Conservation (phyloP, 53 echinoderm and acorn worm species). For the Patiria pectinifera region DNA sequence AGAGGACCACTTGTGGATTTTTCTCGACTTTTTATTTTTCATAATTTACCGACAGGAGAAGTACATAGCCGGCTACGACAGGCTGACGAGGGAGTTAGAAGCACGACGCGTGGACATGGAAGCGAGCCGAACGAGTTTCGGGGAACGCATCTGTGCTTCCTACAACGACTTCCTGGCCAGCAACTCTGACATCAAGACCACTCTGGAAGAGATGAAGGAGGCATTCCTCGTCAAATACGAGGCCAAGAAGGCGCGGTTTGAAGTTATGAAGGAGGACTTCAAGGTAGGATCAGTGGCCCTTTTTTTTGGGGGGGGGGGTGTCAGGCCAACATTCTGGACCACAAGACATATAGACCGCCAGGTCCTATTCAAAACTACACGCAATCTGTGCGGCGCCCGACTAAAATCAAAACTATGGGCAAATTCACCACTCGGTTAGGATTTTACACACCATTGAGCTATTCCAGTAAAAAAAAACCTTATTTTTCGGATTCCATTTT, state of each 20-base stretch:
- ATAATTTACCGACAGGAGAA: background rate
- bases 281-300: background rate
- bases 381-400: too few relatives aligned
- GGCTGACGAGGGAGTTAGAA: background rate
- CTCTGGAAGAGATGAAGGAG: slow-evolving; percentile 9
- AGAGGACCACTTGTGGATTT: too few relatives aligned
- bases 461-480: too few relatives aligned
- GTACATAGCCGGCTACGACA: background rate
- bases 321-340: too few relatives aligned
- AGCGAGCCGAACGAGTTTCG: background rate
- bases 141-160: background rate
- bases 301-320: background rate
- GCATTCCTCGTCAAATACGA: slow-evolving; percentile 1
- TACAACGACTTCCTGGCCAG: slow-evolving; percentile 10
- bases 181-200: slow-evolving; percentile 14
- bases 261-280: background rate
- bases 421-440: too few relatives aligned
- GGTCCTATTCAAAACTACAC: too few relatives aligned
- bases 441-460: too few relatives aligned
- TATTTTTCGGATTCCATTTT: too few relatives aligned
- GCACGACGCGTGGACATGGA: background rate
- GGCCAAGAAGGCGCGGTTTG: background rate
- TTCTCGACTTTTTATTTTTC: too few relatives aligned
- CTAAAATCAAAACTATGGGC: too few relatives aligned
- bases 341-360: too few relatives aligned